phyloP scores from a whole-genome alignment of 2,797 vertebrate species.

The Chlorospingus flavigularis region DNA sequence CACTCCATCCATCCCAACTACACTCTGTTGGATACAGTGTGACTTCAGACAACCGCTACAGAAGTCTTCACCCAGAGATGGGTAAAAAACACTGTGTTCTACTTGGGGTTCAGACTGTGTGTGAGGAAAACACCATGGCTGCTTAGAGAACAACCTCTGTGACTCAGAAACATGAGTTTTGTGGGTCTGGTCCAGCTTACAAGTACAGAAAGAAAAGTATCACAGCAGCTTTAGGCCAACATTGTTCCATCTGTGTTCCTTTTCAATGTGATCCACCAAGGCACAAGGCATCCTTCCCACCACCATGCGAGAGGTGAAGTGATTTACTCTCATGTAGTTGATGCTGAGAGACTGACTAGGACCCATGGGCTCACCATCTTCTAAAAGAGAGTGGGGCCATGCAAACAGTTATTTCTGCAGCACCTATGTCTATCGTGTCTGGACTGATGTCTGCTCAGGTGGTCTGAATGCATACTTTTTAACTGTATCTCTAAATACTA shows the following conservation, averaged over 20 bases:
- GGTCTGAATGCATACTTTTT: neutral
- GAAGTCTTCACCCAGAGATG: neutral
- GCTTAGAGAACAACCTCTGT: neutral
- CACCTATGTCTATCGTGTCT: rapidly evolving
- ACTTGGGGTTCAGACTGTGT: rapidly evolving
- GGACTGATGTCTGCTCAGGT: neutral
- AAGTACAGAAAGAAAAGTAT: neutral
- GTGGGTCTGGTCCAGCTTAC: neutral
- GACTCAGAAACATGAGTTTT: rapidly evolving
- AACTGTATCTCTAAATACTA: neutral
- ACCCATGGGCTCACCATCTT: neutral
- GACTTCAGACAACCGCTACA: neutral
- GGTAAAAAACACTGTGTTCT: rapidly evolving
- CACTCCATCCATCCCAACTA: neutral
- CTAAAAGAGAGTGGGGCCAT: neutral
- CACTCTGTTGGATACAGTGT: neutral
- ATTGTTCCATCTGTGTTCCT: rapidly evolving
- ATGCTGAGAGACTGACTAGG: neutral
- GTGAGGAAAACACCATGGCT: neutral
- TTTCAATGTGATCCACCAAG: rapidly evolving
- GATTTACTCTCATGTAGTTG: neutral
- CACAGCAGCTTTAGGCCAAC: neutral
- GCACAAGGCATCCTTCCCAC: neutral
- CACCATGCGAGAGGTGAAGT: neutral
- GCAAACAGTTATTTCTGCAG: neutral